Percentiles rank a stretch among this genome's conserved stretches.
Conservation (phyloP, 2,113 vertebrate species). For the Sinocyclocheilus anophthalmus region DNA sequence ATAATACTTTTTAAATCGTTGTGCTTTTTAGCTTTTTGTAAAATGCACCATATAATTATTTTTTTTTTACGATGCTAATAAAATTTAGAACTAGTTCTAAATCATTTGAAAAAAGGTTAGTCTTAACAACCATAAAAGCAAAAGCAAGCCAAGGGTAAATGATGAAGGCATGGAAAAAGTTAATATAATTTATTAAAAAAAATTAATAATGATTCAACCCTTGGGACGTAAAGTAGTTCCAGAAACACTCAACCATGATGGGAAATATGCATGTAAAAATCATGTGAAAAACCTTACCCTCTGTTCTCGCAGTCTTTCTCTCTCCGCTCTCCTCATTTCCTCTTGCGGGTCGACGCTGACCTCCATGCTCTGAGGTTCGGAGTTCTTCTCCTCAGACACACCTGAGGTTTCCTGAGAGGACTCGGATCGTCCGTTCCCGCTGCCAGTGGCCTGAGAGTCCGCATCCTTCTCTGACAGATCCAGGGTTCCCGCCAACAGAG, state of each 20-base stretch:
- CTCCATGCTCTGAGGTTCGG: constrained; percentile 64
- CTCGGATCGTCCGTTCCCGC: not conserved
- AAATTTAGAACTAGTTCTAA: not conserved
- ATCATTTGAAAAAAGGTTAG: too few relatives aligned
- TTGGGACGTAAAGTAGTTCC: not conserved
- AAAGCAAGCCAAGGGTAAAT: not conserved
- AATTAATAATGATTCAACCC: too few relatives aligned
- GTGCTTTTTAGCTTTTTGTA: not conserved
- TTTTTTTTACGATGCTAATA: not conserved
- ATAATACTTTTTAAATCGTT: not conserved
- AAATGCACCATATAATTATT: not conserved
- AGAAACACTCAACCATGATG: not conserved
- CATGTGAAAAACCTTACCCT: constrained; percentile 70
- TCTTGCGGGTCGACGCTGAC: constrained; percentile 53
- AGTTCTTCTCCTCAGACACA: constrained; percentile 52
- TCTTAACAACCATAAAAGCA: not conserved
- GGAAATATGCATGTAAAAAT: not conserved
- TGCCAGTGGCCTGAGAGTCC: not conserved
- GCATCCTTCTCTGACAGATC: constrained; percentile 69
- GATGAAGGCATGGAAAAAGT: not conserved
- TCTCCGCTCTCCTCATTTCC: constrained; percentile 70
- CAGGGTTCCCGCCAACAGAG: constrained; percentile 83
- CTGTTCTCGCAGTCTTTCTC: constrained; percentile 69
- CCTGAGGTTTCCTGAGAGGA: constrained; percentile 31
- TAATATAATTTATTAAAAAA: too few relatives aligned